These are phyloP conservation scores for Cheilosia urbana DNA, from an alignment of 2,888 invertebrate species.

Conservation along the genomic window DNA sequence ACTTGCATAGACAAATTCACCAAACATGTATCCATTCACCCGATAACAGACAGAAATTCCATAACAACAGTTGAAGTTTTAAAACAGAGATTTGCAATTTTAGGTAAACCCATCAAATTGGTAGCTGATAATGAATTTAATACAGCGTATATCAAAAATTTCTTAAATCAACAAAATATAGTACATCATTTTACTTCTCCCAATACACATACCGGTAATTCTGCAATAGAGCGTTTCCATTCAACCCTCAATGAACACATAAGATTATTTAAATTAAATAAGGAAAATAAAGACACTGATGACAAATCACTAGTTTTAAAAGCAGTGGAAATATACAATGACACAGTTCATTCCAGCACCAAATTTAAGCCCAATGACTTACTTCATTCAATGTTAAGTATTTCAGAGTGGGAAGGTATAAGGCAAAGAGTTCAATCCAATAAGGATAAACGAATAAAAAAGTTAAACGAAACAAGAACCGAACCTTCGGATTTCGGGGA, in stretches of 20 bases:
- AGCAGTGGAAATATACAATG: slow-evolving; percentile 34
- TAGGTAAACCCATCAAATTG: slow-evolving; percentile 52
- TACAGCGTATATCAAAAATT: neutral
- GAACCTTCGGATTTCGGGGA: no score
- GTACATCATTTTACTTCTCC: neutral
- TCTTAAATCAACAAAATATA: neutral
- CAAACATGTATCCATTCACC: slow-evolving; percentile 1
- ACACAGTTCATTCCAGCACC: slow-evolving; percentile 46
- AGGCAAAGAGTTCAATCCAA: slow-evolving; percentile 7
- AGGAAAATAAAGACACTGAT: neutral
- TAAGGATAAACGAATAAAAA: neutral
- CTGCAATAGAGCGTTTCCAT: neutral
- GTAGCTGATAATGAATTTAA: slow-evolving; percentile 5
- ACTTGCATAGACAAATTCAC: neutral
- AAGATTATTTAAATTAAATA: neutral
- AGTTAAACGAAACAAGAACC: no score
- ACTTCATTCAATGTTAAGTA: slow-evolving; percentile 41
- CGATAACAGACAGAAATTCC: slow-evolving; percentile 4
- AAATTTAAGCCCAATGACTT: slow-evolving; percentile 42
- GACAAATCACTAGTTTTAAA: neutral
- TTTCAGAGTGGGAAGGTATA: slow-evolving; percentile 36
- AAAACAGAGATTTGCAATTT: slow-evolving; percentile 45
- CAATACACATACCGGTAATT: neutral
- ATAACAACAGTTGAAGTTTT: slow-evolving; percentile 30
- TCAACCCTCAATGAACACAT: neutral